These are phyloP conservation scores for Taenioides sp. DNA, from an alignment of 2,797 vertebrate genomes.

Conservation along the genomic window DNA sequence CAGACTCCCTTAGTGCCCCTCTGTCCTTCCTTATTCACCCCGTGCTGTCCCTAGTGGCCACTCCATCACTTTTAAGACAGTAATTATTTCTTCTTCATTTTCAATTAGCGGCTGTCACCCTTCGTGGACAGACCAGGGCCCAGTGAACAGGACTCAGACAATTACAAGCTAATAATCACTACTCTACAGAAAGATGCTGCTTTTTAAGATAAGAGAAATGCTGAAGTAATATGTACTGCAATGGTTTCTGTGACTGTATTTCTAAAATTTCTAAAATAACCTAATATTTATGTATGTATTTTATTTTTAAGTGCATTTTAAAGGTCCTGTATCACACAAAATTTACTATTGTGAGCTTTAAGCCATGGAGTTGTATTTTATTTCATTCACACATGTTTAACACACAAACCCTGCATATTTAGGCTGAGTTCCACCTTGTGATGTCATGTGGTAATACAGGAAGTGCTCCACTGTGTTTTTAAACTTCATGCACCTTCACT, in stretches of 20 bases:
- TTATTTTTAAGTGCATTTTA: neutral
- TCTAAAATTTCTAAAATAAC: neutral
- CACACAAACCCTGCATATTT: no score
- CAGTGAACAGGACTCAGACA: slow-evolving; percentile 26
- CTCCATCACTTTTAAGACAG: slow-evolving; percentile 73
- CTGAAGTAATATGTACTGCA: no score
- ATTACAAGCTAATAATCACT: slow-evolving; percentile 12
- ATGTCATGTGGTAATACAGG: no score
- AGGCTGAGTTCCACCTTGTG: no score
- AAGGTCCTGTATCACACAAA: neutral
- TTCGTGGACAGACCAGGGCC: slow-evolving; percentile 55
- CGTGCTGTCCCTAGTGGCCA: slow-evolving; percentile 52
- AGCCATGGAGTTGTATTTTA: no score
- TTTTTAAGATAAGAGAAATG: neutral
- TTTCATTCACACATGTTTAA: no score
- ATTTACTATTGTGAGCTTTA: no score
- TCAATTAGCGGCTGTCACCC: slow-evolving; percentile 67
- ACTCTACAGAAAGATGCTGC: neutral
- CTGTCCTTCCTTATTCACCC: slow-evolving; percentile 44
- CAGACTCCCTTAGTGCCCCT: slow-evolving; percentile 31
- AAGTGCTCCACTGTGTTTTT: no score
- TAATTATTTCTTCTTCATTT: slow-evolving; percentile 75
- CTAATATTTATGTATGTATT: neutral
- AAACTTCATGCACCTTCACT: no score
- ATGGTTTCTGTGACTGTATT: neutral